A percentile compares a stretch with the other conserved stretches of the same genome.
Evolutionary conservation across 2,113 vertebrate species (phyloP).

Genomic region (Ophiodon elongatus): DNA sequence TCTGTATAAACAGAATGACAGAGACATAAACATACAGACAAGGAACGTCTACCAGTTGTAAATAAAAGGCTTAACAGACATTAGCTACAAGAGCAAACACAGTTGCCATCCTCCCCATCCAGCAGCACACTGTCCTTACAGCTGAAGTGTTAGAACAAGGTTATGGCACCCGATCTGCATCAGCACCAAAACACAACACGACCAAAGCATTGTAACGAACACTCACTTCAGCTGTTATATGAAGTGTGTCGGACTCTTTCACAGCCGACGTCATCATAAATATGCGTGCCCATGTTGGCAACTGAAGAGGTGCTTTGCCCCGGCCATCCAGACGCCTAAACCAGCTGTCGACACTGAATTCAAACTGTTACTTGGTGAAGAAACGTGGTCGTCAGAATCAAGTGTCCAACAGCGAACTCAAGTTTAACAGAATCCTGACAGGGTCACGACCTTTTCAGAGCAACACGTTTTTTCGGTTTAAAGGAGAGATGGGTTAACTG

Average conservation of each 20-base stretch:
- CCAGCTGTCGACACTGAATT: too few species aligned
- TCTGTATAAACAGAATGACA: constrained; percentile 29
- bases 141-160: not conserved
- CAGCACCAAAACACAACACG: not conserved
- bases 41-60: constrained; percentile 19
- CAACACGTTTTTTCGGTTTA: not conserved
- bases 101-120: not conserved
- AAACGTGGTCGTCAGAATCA: not conserved
- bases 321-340: too few species aligned
- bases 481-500: not conserved
- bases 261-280: not conserved
- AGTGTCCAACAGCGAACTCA: not conserved
- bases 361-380: not conserved
- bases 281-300: not conserved
- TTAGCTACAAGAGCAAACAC: constrained; percentile 26
- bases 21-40: constrained; percentile 10
- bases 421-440: not conserved
- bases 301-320: too few species aligned
- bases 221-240: not conserved
- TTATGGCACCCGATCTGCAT: constrained; percentile 17
- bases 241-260: not conserved
- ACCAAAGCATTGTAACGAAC: not conserved
- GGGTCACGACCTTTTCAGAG: not conserved
- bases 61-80: constrained; percentile 35
- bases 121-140: not conserved